A percentile compares a stretch with the other conserved stretches of the same genome.
phyloP scores from a whole-genome alignment of 2,113 vertebrate species.

The Serilophus lunatus region DNA sequence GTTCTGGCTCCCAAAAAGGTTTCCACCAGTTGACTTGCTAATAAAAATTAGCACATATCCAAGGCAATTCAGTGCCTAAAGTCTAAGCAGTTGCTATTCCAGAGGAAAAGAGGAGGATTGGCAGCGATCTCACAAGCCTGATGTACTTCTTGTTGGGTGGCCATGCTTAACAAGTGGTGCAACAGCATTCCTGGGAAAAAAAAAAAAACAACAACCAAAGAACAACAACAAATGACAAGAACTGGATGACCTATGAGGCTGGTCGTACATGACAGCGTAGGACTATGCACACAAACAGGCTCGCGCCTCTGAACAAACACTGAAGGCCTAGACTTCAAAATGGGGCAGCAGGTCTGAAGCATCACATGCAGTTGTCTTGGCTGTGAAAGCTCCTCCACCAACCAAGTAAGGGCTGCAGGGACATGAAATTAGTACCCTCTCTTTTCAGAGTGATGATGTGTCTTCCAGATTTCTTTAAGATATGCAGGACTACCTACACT shows the following conservation, averaged over 20 bases:
- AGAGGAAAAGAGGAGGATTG: not conserved
- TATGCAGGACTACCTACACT: not conserved
- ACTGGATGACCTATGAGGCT: not conserved
- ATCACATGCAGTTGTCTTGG: not conserved
- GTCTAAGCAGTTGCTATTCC: not conserved
- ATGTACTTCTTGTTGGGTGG: fast-evolving
- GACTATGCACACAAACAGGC: not conserved
- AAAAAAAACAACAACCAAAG: fast-evolving
- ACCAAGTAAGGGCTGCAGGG: not conserved
- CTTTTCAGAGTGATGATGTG: not conserved
- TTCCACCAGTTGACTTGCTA: not conserved
- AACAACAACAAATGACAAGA: not conserved
- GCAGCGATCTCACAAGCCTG: not conserved
- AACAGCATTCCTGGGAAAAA: not conserved
- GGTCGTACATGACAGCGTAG: not conserved
- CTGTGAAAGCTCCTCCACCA: not conserved
- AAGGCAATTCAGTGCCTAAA: not conserved
- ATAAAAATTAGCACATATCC: not conserved
- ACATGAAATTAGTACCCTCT: not conserved
- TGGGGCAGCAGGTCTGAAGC: not conserved
- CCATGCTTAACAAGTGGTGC: not conserved
- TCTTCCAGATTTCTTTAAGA: not conserved
- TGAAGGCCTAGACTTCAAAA: not conserved
- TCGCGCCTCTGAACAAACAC: not conserved
- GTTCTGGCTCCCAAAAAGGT: not conserved